A percentile compares a stretch with the other conserved stretches of the same genome.
Conservation (phyloP, 2,113 vertebrate species). For the Serilophus lunatus region DNA sequence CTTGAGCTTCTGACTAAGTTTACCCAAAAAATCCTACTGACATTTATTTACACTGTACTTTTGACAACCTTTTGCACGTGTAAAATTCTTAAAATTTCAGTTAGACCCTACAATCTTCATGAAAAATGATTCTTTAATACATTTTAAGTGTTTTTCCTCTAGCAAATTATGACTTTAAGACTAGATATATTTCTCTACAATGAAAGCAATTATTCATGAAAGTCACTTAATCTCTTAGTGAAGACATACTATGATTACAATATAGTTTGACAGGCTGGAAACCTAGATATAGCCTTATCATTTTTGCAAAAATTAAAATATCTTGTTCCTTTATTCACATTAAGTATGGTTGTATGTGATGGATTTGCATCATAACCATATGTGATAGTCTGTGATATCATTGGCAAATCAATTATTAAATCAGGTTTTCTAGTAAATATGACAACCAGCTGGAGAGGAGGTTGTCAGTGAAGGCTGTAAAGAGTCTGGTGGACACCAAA, state of each 20-base stretch:
- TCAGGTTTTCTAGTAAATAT: background rate
- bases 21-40: background rate
- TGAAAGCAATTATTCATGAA: background rate
- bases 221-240: background rate
- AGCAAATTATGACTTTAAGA: background rate
- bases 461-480: background rate
- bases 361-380: background rate
- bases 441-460: background rate
- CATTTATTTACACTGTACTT: background rate
- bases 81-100: background rate
- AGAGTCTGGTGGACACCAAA: background rate
- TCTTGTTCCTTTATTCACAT: background rate
- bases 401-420: background rate
- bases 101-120: background rate
- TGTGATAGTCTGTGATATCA: background rate
- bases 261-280: background rate
- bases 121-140: background rate
- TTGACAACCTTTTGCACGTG: rapidly evolving
- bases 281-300: background rate
- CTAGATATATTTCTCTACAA: background rate
- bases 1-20: background rate
- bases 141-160: background rate
- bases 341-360: background rate
- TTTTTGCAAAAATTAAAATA: background rate
- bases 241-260: background rate